These are phyloP conservation scores for Takifugu bimaculatus DNA, from an alignment of 2,113 vertebrate genomes.

Conservation along the genomic window DNA sequence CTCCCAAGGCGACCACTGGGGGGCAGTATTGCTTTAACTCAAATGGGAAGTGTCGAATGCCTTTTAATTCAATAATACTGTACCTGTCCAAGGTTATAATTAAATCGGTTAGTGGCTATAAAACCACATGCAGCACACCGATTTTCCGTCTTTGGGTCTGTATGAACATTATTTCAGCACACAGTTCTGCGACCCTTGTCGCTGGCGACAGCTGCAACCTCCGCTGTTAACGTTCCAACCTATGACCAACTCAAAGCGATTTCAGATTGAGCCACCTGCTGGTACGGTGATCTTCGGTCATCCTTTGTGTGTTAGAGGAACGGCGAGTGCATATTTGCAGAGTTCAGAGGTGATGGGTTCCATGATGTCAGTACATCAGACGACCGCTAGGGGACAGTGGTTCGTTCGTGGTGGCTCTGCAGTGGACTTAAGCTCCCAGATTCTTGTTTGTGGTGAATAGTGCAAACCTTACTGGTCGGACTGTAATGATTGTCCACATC, in stretches of 20 bases:
- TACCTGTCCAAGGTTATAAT: slow-evolving; percentile 38
- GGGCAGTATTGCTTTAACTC: slow-evolving; percentile 39
- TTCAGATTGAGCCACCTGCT: slow-evolving; percentile 44
- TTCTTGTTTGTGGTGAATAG: slow-evolving; percentile 6
- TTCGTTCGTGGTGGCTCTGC: neutral
- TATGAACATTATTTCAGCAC: slow-evolving; percentile 45
- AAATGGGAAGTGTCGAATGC: slow-evolving; percentile 12
- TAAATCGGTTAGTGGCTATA: slow-evolving; percentile 46
- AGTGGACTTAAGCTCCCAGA: neutral
- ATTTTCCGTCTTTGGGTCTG: slow-evolving; percentile 28
- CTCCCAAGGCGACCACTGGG: slow-evolving; percentile 23
- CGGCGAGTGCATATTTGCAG: slow-evolving; percentile 36
- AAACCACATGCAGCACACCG: slow-evolving; percentile 21
- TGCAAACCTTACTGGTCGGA: slow-evolving; percentile 1
- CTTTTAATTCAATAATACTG: slow-evolving; percentile 22
- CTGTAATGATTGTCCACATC: slow-evolving; percentile 8
- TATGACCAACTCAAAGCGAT: slow-evolving; percentile 44
- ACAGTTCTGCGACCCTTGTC: slow-evolving; percentile 14
- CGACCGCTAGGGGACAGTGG: slow-evolving; percentile 51
- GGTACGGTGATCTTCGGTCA: slow-evolving; percentile 48
- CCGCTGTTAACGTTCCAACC: slow-evolving; percentile 48
- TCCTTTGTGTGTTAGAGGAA: slow-evolving; percentile 43
- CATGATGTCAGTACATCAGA: slow-evolving; percentile 5
- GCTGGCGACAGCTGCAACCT: slow-evolving; percentile 58
- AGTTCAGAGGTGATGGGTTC: slow-evolving; percentile 25